Conservation (phyloP, 35 echinoderm and acorn worm species). For the Heliocidaris tuberculata region DNA sequence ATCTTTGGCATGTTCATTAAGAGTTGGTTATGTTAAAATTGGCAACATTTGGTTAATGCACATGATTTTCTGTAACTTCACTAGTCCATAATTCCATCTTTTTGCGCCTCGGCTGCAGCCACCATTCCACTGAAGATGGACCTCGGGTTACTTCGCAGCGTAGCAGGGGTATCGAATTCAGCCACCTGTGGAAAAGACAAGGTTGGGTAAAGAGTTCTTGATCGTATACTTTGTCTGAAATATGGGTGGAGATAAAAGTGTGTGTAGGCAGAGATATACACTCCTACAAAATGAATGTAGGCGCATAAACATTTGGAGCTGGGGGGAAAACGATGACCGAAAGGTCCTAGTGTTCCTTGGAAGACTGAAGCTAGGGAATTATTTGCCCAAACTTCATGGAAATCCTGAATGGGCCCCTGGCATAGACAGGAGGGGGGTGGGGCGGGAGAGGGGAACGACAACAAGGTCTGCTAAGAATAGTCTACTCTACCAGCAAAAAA, state of each 20-base stretch:
- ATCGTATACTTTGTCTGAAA: not conserved
- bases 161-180: constrained; percentile 84
- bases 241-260: not conserved
- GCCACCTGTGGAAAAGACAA: constrained; percentile 66
- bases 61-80: not conserved
- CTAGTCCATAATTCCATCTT: constrained; percentile 30
- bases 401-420: too few relatives aligned
- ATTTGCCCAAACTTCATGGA: too few relatives aligned
- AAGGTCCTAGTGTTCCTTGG: too few relatives aligned
- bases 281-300: too few relatives aligned
- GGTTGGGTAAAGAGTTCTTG: not conserved
- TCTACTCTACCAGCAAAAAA: too few relatives aligned
- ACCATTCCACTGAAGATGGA: constrained; percentile 83
- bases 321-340: too few relatives aligned
- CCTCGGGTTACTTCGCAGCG: constrained; percentile 57
- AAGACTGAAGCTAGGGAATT: too few relatives aligned
- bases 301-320: too few relatives aligned
- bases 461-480: too few relatives aligned
- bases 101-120: constrained; percentile 48
- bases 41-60: not conserved
- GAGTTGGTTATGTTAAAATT: not conserved
- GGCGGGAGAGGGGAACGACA: too few relatives aligned
- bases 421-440: too few relatives aligned
- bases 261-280: not conserved
- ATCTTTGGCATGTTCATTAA: not conserved